A percentile compares a stretch with the other conserved stretches of the same genome.
Conservation (phyloP, 1,140 invertebrate genomes). For the Drosophila paulistorum region DNA sequence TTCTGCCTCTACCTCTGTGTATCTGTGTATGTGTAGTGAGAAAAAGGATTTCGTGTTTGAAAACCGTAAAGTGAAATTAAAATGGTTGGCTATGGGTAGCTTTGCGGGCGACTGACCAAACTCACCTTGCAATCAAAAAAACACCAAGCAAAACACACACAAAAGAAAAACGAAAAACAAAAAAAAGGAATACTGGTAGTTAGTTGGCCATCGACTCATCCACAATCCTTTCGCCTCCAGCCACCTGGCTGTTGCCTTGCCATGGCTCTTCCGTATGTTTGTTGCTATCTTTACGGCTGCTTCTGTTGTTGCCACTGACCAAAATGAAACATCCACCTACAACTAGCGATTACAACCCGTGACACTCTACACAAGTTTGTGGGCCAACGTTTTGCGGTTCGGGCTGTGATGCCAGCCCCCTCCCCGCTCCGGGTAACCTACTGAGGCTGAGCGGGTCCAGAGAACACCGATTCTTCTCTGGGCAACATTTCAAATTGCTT, state of each 20-base stretch:
- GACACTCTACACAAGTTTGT: constrained; percentile 73
- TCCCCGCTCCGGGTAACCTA: no score
- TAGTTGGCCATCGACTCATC: constrained; percentile 69
- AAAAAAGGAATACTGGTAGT: constrained; percentile 34
- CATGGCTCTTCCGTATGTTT: constrained; percentile 37
- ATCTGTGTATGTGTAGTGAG: constrained; percentile 31
- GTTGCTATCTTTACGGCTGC: constrained; percentile 59
- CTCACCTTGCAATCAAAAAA: constrained; percentile 26
- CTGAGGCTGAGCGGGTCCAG: constrained; percentile 4
- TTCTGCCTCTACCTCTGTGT: background rate
- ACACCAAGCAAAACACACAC: constrained; percentile 49
- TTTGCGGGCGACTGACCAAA: constrained; percentile 54
- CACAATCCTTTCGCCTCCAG: constrained; percentile 26
- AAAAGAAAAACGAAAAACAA: constrained; percentile 55
- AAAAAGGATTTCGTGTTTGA: constrained; percentile 78
- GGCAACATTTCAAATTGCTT: constrained; percentile 78
- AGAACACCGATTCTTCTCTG: constrained; percentile 39
- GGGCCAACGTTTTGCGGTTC: constrained; percentile 61
- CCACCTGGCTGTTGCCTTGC: constrained; percentile 16
- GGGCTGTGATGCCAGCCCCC: background rate
- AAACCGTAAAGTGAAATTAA: constrained; percentile 81
- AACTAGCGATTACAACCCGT: constrained; percentile 73
- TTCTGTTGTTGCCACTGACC: constrained; percentile 28
- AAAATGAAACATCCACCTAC: constrained; percentile 61
- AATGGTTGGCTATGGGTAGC: constrained; percentile 59